Conservation (phyloP, 2,113 vertebrate genomes). For the Megaptera novaeangliae region DNA sequence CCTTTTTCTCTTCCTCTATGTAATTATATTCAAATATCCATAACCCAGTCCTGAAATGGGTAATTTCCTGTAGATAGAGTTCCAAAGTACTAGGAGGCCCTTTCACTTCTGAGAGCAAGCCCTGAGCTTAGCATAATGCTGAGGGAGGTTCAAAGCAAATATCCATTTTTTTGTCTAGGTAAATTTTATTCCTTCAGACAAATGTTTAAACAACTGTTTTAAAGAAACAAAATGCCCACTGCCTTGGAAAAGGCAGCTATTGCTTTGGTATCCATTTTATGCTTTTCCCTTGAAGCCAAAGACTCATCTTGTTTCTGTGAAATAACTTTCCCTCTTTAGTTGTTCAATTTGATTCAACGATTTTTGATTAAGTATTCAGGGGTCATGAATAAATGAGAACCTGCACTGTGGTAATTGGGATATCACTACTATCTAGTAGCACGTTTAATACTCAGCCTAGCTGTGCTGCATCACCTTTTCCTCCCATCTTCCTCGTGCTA, state of each 20-base stretch:
- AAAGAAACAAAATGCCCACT: constrained; percentile 7
- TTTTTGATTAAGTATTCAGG: constrained; percentile 83
- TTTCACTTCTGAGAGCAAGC: neutral
- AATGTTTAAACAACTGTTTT: constrained; percentile 67
- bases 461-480: constrained; percentile 83
- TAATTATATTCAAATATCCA: neutral
- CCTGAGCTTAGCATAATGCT: neutral
- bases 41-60: neutral
- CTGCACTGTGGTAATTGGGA: constrained; percentile 77
- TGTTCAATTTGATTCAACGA: constrained; percentile 80
- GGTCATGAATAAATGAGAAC: constrained; percentile 83
- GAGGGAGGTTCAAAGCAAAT: neutral
- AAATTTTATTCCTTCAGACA: constrained; percentile 49
- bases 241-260: constrained; percentile 19
- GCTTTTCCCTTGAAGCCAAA: constrained; percentile 35
- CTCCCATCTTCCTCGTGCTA: constrained; percentile 69
- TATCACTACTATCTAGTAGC: constrained; percentile 79
- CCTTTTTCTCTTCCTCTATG: neutral
- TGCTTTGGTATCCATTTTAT: constrained; percentile 57
- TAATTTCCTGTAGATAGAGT: neutral
- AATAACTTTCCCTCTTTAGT: constrained; percentile 82
- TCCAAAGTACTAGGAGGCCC: neutral
- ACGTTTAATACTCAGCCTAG: constrained; percentile 81
- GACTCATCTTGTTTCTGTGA: constrained; percentile 72
- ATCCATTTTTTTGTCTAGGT: neutral